These are phyloP conservation scores for Heterodera carotae DNA, from an alignment of 1,140 invertebrate species.

Conservation along the genomic window DNA sequence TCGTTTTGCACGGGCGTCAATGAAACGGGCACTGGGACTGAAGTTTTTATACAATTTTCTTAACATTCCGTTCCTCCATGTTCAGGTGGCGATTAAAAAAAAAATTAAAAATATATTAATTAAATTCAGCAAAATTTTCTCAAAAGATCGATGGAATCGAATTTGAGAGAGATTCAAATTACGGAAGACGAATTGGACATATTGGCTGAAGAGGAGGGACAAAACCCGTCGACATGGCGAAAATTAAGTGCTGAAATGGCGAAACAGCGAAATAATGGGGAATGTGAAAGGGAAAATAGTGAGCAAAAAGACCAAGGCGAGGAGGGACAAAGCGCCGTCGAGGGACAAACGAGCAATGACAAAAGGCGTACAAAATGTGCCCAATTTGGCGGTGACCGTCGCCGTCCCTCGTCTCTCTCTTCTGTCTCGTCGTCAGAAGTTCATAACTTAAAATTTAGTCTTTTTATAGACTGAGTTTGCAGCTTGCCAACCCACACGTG, in stretches of 20 bases:
- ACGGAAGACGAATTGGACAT: slow-evolving; percentile 81
- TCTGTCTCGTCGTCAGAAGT: background rate
- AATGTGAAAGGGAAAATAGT: background rate
- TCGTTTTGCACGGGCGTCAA: slow-evolving; percentile 86
- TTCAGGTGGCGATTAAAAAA: slow-evolving; percentile 72
- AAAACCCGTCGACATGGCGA: background rate
- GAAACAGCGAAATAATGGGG: background rate
- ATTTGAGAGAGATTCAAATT: slow-evolving; percentile 79
- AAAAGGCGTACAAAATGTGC: background rate
- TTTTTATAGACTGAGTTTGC: background rate
- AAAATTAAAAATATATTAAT: background rate
- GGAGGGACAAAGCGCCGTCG: background rate
- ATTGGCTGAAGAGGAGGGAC: slow-evolving; percentile 1
- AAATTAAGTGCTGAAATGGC: background rate
- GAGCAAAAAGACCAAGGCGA: background rate
- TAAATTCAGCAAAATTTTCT: slow-evolving; percentile 75
- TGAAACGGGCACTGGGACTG: slow-evolving; percentile 93
- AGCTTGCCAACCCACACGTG: background rate
- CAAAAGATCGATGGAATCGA: slow-evolving; percentile 82
- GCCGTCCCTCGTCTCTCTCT: background rate
- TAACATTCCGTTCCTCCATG: slow-evolving; percentile 87
- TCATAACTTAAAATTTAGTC: background rate
- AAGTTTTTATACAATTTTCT: slow-evolving; percentile 93
- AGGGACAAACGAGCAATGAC: background rate
- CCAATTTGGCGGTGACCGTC: too few species aligned